phyloP scores from a whole-genome alignment of 2,797 vertebrate genomes.

The Chrosomus eos region DNA sequence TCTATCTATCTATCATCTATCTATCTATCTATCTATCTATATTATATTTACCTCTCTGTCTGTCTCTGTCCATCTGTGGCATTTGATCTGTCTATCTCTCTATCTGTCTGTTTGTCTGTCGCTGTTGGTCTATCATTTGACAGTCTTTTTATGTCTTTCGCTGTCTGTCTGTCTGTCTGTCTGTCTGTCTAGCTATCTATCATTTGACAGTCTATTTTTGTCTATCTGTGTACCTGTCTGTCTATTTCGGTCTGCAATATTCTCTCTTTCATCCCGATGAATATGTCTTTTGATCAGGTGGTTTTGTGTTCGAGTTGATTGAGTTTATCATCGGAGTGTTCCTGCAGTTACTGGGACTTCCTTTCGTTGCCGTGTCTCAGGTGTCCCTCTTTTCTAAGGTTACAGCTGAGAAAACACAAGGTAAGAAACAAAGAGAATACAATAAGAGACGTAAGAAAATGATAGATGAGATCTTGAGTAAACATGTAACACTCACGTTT shows the following conservation, averaged over 20 bases:
- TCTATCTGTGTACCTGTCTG: background rate
- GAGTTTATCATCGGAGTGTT: slow-evolving; percentile 84
- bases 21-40: background rate
- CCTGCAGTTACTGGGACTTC: slow-evolving; percentile 87
- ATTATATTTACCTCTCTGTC: background rate
- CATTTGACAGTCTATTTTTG: background rate
- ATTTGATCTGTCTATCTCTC: too few relatives aligned
- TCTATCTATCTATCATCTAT: background rate
- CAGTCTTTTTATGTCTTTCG: too few relatives aligned
- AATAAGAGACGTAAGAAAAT: background rate
- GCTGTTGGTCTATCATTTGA: background rate
- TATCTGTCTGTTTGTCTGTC: too few relatives aligned
- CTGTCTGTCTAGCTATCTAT: too few relatives aligned
- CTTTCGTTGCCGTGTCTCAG: slow-evolving; percentile 86
- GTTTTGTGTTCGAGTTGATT: slow-evolving; percentile 76
- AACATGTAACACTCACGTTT: background rate
- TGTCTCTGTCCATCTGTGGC: background rate
- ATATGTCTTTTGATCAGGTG: slow-evolving; percentile 70
- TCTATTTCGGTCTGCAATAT: background rate
- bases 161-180: background rate
- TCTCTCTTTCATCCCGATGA: background rate
- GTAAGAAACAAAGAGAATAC: slow-evolving; percentile 62
- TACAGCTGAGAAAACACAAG: slow-evolving; percentile 86
- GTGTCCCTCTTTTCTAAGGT: slow-evolving; percentile 89
- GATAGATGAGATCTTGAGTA: background rate